Percentiles rank a stretch among this genome's conserved stretches.
These are phyloP conservation scores for Huso huso DNA, from an alignment of 2,797 vertebrate genomes.

Conservation along the genomic window DNA sequence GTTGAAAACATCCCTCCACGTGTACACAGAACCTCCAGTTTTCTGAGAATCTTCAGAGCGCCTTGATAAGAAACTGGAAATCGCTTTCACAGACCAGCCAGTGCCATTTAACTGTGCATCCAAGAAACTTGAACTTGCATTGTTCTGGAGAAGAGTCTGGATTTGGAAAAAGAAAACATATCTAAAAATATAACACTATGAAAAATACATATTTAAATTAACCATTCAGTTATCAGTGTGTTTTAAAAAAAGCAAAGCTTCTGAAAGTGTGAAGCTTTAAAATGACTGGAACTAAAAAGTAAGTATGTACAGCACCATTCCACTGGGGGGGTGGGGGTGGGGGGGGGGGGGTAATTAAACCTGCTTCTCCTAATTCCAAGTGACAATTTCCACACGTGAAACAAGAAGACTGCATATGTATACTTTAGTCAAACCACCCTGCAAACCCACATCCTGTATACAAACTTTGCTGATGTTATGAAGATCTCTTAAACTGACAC, in stretches of 20 bases:
- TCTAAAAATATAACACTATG: neutral
- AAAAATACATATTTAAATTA: neutral
- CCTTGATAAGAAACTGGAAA: conserved; percentile 76
- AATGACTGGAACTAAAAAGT: neutral
- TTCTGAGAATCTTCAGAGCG: conserved; percentile 49
- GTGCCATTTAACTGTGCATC: conserved; percentile 61
- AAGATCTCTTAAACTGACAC: too few species aligned
- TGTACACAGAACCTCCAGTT: conserved; percentile 55
- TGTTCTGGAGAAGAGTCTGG: conserved; percentile 79
- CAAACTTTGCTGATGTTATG: too few species aligned
- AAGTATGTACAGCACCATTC: neutral
- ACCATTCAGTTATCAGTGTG: too few species aligned
- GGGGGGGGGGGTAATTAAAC: conserved; percentile 1
- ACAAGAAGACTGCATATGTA: too few species aligned
- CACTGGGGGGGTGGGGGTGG: conserved; percentile 6
- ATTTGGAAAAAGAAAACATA: conserved; percentile 14
- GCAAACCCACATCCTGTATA: too few species aligned
- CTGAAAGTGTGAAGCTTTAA: neutral
- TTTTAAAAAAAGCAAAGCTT: too few species aligned
- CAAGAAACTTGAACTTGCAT: conserved; percentile 64
- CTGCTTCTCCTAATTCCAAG: neutral
- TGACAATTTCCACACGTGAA: too few species aligned
- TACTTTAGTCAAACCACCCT: too few species aligned
- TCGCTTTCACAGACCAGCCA: conserved; percentile 72
- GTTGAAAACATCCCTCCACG: conserved; percentile 86